A percentile compares a stretch with the other conserved stretches of the same genome.
Conservation (phyloP, 2,797 vertebrate species). For the Notoglanidium macrostoma region DNA sequence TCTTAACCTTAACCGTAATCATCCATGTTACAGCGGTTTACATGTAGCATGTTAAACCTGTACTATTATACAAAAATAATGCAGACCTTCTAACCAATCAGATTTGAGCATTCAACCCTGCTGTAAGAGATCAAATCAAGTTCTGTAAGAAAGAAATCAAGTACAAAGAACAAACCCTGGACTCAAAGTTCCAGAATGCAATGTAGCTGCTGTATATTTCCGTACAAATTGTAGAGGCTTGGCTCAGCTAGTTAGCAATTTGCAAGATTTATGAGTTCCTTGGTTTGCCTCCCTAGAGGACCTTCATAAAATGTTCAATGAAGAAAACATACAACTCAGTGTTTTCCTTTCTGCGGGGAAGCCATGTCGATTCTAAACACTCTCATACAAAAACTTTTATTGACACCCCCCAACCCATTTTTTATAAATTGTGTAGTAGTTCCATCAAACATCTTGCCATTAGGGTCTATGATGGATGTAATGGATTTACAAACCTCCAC, state of each 20-base stretch:
- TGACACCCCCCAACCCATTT: too few species aligned
- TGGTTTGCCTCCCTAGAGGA: neutral
- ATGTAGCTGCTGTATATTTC: neutral
- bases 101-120: neutral
- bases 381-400: neutral
- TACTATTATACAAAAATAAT: neutral
- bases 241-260: neutral
- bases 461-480: too few species aligned
- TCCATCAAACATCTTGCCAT: too few species aligned
- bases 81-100: neutral
- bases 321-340: neutral
- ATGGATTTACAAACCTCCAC: neutral
- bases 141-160: neutral
- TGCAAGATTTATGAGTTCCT: neutral
- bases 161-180: neutral
- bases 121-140: neutral
- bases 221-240: neutral
- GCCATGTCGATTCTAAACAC: neutral
- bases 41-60: neutral
- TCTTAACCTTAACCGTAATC: neutral
- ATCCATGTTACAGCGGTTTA: neutral
- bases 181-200: too few species aligned
- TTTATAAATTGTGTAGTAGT: too few species aligned
- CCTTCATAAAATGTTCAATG: neutral
- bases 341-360: neutral